These are phyloP conservation scores for Lasiurus borealis DNA, from an alignment of 2,113 vertebrate genomes.

Conservation along the genomic window DNA sequence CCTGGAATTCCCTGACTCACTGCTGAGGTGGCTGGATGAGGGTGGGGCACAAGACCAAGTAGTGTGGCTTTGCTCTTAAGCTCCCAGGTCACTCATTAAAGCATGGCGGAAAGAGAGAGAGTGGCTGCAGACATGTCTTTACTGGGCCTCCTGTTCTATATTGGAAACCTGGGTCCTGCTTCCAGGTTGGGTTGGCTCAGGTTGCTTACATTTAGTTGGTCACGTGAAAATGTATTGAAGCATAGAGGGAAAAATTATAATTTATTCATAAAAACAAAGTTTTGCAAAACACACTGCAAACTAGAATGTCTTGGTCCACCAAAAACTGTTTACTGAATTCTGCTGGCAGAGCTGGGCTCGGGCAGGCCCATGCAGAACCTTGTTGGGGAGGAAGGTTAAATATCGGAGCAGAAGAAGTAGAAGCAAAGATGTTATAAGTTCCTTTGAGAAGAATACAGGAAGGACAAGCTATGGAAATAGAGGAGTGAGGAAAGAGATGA, in stretches of 20 bases:
- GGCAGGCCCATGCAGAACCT: neutral
- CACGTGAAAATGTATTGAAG: neutral
- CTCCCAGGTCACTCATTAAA: neutral
- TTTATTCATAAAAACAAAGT: neutral
- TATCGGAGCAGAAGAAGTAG: neutral
- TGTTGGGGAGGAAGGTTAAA: neutral
- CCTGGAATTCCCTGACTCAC: slow-evolving; percentile 32
- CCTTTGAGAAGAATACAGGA: slow-evolving; percentile 36
- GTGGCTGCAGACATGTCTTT: neutral
- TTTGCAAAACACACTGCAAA: neutral
- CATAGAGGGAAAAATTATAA: neutral
- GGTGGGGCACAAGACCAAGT: neutral
- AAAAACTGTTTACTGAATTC: neutral
- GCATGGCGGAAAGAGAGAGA: neutral
- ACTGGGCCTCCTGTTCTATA: neutral
- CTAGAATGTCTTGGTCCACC: neutral
- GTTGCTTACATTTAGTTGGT: neutral
- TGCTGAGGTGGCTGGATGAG: neutral
- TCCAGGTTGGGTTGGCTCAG: neutral
- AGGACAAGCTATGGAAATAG: slow-evolving; percentile 4
- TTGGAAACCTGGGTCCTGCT: neutral
- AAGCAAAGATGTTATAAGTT: slow-evolving; percentile 19
- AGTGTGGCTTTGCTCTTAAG: neutral
- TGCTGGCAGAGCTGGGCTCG: neutral
- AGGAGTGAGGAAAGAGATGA: slow-evolving; percentile 26